phyloP scores from a whole-genome alignment of 1,140 invertebrate species.

The Drosophila pandora region DNA sequence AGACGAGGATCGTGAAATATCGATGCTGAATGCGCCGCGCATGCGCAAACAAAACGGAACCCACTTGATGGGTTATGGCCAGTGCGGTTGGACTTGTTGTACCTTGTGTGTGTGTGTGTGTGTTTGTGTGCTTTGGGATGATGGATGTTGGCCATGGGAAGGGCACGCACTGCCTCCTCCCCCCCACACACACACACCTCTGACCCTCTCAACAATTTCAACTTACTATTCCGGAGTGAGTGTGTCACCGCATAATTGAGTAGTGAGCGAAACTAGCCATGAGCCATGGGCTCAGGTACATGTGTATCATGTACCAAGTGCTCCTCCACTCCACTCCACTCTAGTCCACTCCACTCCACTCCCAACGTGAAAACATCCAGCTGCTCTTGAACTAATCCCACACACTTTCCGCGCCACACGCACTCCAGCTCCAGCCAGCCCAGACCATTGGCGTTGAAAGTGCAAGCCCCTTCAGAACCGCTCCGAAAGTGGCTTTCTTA shows the following conservation, averaged over 20 bases:
- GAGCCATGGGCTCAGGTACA: neutral
- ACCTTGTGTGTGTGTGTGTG: neutral
- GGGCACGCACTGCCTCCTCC: conserved; percentile 30
- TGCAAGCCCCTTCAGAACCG: conserved; percentile 22
- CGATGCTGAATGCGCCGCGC: conserved; percentile 66
- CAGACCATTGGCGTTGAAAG: neutral
- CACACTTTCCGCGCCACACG: conserved; percentile 19
- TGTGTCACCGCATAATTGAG: conserved; percentile 60
- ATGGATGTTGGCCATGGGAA: conserved; percentile 51
- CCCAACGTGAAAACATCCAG: neutral
- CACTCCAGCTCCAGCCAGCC: neutral
- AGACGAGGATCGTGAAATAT: conserved; percentile 59
- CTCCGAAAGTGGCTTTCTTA: conserved; percentile 6
- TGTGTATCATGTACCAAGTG: conserved; percentile 31
- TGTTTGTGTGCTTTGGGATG: conserved; percentile 17
- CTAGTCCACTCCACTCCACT: neutral
- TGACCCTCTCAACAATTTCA: no score
- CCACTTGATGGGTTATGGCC: conserved; percentile 57
- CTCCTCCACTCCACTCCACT: conserved; percentile 1
- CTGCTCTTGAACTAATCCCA: conserved; percentile 38
- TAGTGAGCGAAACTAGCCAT: conserved; percentile 21
- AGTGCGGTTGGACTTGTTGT: neutral
- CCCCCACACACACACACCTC: neutral
- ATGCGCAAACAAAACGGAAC: conserved; percentile 72
- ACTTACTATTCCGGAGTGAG: conserved; percentile 1